Conservation (phyloP, 2,113 vertebrate genomes). For the Melanerpes aurifrons region DNA sequence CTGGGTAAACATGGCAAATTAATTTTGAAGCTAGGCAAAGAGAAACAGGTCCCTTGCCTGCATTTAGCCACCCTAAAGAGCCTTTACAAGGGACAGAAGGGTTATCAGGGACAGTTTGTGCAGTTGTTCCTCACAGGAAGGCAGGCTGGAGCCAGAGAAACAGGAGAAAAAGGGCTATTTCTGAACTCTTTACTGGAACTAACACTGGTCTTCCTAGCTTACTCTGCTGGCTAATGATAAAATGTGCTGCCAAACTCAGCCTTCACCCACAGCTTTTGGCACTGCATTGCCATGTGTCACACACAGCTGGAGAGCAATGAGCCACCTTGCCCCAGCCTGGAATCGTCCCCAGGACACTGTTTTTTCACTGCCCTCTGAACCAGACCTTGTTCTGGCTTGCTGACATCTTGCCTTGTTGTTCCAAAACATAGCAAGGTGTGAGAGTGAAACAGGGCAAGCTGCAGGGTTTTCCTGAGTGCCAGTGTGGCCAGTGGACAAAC, state of each 20-base stretch:
- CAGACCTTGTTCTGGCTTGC: neutral
- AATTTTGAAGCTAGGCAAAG: neutral
- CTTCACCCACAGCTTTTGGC: neutral
- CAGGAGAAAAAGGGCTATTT: constrained; percentile 12
- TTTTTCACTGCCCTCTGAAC: neutral
- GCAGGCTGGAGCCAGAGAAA: neutral
- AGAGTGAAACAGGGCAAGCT: neutral
- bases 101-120: neutral
- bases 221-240: neutral
- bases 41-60: neutral
- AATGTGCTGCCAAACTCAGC: neutral
- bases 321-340: neutral
- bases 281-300: neutral
- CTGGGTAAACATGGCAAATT: neutral
- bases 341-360: neutral
- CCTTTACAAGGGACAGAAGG: neutral
- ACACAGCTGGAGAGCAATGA: neutral
- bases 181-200: constrained; percentile 32
- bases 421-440: neutral
- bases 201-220: neutral
- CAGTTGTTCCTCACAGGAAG: neutral
- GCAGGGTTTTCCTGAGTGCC: neutral
- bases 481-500: neutral
- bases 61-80: neutral
- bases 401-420: neutral